Conservation (phyloP, 2,113 vertebrate genomes). For the Notechis scutatus region DNA sequence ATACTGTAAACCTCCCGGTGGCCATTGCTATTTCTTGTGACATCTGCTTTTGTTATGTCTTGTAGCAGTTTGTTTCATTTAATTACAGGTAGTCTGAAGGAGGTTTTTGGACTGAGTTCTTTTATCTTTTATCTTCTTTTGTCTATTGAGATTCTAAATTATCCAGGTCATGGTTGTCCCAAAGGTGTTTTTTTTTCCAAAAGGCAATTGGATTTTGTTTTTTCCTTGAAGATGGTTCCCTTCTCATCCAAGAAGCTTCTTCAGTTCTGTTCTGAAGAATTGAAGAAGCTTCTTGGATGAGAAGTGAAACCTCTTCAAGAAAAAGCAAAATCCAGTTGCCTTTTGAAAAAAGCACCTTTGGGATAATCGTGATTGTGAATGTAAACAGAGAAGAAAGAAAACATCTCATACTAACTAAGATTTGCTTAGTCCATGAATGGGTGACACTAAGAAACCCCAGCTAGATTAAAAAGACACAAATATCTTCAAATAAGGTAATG, state of each 20-base stretch:
- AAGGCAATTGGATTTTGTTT: too few species aligned
- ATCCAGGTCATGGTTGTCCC: too few species aligned
- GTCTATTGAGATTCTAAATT: too few species aligned
- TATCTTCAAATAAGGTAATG: background rate
- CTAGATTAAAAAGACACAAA: background rate
- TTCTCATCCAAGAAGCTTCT: too few species aligned
- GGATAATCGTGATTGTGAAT: background rate
- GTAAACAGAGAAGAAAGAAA: background rate
- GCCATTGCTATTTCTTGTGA: background rate
- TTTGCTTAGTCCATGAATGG: background rate
- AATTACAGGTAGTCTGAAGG: background rate
- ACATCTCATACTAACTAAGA: background rate
- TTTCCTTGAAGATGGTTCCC: too few species aligned
- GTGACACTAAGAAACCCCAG: background rate
- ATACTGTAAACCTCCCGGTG: background rate
- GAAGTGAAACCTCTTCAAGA: too few species aligned
- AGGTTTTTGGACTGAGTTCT: background rate
- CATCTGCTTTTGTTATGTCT: background rate
- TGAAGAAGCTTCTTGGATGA: too few species aligned
- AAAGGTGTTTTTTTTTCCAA: too few species aligned
- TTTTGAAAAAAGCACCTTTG: background rate
- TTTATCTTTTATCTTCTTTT: background rate
- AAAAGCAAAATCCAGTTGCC: background rate
- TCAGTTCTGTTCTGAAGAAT: too few species aligned
- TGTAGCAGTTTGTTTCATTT: background rate